Evolutionary conservation across 2,888 invertebrate species (phyloP).

Genomic region (Eudemis profundana): DNA sequence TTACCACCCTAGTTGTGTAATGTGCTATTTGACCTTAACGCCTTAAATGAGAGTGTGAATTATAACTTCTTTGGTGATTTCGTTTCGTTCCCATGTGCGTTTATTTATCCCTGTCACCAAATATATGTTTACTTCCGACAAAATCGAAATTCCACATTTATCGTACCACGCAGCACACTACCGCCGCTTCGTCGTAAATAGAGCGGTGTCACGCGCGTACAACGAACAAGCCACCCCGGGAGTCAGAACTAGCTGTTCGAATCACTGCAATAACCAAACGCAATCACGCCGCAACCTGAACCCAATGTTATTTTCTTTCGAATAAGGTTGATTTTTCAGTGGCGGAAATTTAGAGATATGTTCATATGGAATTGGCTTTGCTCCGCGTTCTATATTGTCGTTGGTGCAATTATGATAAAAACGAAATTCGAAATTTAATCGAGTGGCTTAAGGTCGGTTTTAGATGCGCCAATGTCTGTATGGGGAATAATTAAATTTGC

Average conservation of each 20-base stretch:
- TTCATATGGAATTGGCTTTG: slow-evolving; percentile 20
- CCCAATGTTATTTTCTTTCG: slow-evolving; percentile 46
- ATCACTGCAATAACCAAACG: slow-evolving; percentile 55
- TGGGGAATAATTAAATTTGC: slow-evolving; percentile 62
- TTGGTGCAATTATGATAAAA: slow-evolving; percentile 22
- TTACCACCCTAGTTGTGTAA: too few species aligned
- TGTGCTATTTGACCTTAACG: too few species aligned
- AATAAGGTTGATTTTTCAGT: slow-evolving; percentile 35
- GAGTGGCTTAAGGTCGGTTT: slow-evolving; percentile 51
- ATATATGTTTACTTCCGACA: not conserved
- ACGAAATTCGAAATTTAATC: slow-evolving; percentile 43
- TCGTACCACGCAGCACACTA: slow-evolving; percentile 62
- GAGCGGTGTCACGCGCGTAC: slow-evolving; percentile 82
- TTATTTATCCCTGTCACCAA: too few species aligned
- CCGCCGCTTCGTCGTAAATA: slow-evolving; percentile 76
- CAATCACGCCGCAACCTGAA: slow-evolving; percentile 43
- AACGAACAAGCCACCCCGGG: slow-evolving; percentile 83
- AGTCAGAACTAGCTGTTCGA: slow-evolving; percentile 79
- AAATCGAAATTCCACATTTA: slow-evolving; percentile 48
- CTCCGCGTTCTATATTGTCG: slow-evolving; percentile 9
- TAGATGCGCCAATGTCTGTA: slow-evolving; percentile 46
- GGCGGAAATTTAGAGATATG: slow-evolving; percentile 1
- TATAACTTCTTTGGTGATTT: too few species aligned
- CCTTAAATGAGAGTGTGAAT: too few species aligned
- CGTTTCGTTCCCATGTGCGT: too few species aligned